A percentile compares a stretch with the other conserved stretches of the same genome.
phyloP scores from a whole-genome alignment of 2,113 vertebrate genomes.

The Apteryx mantelli region DNA sequence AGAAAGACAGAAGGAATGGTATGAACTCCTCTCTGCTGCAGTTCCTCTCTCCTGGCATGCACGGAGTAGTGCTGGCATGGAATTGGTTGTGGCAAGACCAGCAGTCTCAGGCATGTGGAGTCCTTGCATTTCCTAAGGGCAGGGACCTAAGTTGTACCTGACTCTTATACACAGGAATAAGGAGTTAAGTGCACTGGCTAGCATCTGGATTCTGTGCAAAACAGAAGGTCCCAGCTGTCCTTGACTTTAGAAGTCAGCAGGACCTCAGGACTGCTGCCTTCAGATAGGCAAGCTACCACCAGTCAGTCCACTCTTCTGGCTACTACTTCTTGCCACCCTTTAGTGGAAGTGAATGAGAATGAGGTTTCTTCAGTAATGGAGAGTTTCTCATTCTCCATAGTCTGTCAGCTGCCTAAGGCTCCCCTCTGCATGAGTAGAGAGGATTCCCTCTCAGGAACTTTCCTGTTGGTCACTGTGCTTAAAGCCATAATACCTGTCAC shows the following conservation, averaged over 20 bases:
- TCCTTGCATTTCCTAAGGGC: not conserved
- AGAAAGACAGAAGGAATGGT: not conserved
- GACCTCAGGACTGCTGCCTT: not conserved
- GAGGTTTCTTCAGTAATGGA: not conserved
- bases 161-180: too few species aligned
- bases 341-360: not conserved
- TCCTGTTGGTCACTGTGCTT: not conserved
- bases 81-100: not conserved
- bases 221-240: not conserved
- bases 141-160: not conserved
- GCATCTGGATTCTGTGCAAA: not conserved
- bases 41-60: accelerated
- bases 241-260: not conserved
- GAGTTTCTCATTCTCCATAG: not conserved
- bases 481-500: not conserved
- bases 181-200: accelerated
- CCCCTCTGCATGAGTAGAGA: not conserved
- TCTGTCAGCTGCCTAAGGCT: not conserved
- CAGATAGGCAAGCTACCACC: accelerated
- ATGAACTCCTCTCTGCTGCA: not conserved
- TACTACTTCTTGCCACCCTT: not conserved
- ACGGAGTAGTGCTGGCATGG: not conserved
- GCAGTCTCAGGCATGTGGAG: not conserved
- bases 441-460: not conserved
- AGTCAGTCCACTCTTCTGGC: not conserved